phyloP scores from a whole-genome alignment of 2,888 invertebrate species.

The Nebria salina region DNA sequence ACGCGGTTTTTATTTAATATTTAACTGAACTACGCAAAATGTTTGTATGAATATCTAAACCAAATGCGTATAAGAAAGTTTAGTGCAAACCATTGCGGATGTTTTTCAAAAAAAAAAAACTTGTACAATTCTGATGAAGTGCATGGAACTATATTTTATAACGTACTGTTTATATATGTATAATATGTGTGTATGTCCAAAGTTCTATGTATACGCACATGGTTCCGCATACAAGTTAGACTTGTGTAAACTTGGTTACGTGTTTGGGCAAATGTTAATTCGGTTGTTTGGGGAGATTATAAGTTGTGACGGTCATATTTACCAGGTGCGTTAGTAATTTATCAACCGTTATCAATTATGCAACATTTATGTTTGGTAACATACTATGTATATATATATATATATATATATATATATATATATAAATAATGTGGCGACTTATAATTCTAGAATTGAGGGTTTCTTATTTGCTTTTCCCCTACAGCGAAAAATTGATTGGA shows the following conservation, averaged over 20 bases:
- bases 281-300: slow-evolving; percentile 43
- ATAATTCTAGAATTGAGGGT: not conserved
- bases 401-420: too few species aligned
- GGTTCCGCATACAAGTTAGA: slow-evolving; percentile 44
- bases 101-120: too few species aligned
- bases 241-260: slow-evolving; percentile 44
- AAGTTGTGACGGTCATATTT: slow-evolving; percentile 44
- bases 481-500: not conserved
- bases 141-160: slow-evolving; percentile 23
- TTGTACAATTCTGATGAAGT: not conserved
- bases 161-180: slow-evolving; percentile 35
- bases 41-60: too few species aligned
- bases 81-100: too few species aligned
- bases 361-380: slow-evolving; percentile 15
- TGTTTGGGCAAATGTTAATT: slow-evolving; percentile 43
- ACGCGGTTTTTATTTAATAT: too few species aligned
- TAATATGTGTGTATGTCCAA: slow-evolving; percentile 29
- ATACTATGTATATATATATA: not conserved
- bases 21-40: too few species aligned
- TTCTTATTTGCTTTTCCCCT: not conserved
- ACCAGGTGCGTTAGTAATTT: slow-evolving; percentile 40
- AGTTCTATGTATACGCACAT: slow-evolving; percentile 36
- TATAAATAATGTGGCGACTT: not conserved
- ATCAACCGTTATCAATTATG: slow-evolving; percentile 44
- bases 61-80: too few species aligned